These are phyloP conservation scores for Nymphalis polychloros DNA, from an alignment of 2,888 invertebrate genomes.

Conservation along the genomic window DNA sequence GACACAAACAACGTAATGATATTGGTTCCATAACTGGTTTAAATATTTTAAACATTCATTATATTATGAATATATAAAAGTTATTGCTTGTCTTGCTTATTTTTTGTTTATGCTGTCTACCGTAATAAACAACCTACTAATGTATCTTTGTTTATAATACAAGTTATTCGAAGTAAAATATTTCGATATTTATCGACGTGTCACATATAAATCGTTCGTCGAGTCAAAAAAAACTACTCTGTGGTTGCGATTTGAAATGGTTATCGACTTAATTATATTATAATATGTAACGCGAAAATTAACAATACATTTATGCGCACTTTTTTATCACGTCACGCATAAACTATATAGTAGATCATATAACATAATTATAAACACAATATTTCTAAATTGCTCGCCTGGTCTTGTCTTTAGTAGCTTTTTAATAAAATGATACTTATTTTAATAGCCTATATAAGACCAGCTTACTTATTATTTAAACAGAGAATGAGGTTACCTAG, in stretches of 20 bases:
- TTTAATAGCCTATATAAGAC: no score
- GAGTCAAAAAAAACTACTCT: not conserved
- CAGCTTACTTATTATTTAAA: no score
- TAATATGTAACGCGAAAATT: no score
- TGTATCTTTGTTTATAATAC: not conserved
- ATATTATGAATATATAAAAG: conserved; percentile 2
- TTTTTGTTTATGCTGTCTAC: not conserved
- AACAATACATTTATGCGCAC: no score
- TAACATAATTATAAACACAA: no score
- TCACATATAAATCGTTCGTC: not conserved
- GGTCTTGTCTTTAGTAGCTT: no score
- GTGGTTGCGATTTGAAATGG: not conserved
- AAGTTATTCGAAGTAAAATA: not conserved
- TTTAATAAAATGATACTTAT: no score
- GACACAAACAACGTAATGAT: not conserved
- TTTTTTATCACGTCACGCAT: no score
- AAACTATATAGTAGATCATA: no score
- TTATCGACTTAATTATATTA: no score
- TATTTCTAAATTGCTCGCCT: no score
- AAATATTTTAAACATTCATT: not conserved
- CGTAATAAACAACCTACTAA: not conserved
- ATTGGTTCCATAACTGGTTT: conserved; percentile 8
- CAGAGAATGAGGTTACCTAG: no score
- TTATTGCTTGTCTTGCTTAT: not conserved
- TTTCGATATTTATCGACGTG: not conserved